phyloP scores from a whole-genome alignment of 1,140 invertebrate species.

The Maconellicoccus hirsutus region DNA sequence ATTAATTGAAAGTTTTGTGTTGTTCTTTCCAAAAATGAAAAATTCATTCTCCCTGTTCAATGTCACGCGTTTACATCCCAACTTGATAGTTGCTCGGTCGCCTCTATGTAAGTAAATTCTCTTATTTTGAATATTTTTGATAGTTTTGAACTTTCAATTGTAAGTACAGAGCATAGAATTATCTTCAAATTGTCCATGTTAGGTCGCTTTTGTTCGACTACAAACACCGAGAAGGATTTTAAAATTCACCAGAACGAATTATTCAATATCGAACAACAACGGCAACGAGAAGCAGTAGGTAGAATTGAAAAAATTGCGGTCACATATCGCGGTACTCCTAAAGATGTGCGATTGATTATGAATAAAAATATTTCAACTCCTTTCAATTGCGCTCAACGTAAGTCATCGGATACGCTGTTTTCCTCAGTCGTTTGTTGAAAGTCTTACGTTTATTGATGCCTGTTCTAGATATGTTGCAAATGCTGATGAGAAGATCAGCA shows the following conservation, averaged over 20 bases:
- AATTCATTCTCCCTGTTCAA: too few species aligned
- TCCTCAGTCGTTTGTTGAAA: neutral
- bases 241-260: constrained; percentile 42
- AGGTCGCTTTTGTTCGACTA: constrained; percentile 2
- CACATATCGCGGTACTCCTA: constrained; percentile 55
- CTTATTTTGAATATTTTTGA: too few species aligned
- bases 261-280: constrained; percentile 65
- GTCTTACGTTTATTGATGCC: too few species aligned
- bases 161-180: too few species aligned
- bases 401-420: constrained; percentile 30
- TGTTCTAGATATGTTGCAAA: constrained; percentile 58
- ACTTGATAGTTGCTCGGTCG: too few species aligned
- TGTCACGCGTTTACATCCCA: too few species aligned
- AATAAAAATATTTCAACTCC: constrained; percentile 88
- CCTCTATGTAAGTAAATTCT: too few species aligned
- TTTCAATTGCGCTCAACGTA: constrained; percentile 79
- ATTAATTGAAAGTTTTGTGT: too few species aligned
- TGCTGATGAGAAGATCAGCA: constrained; percentile 54
- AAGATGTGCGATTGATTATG: constrained; percentile 70
- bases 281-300: constrained; percentile 56
- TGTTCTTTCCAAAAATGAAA: too few species aligned
- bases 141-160: too few species aligned
- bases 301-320: constrained; percentile 88
- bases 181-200: neutral
- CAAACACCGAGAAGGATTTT: neutral